Percentiles rank a stretch among this genome's conserved stretches.
These are phyloP conservation scores for Venustoraphidia nigricollis DNA, from an alignment of 2,888 invertebrate genomes.

Conservation along the genomic window DNA sequence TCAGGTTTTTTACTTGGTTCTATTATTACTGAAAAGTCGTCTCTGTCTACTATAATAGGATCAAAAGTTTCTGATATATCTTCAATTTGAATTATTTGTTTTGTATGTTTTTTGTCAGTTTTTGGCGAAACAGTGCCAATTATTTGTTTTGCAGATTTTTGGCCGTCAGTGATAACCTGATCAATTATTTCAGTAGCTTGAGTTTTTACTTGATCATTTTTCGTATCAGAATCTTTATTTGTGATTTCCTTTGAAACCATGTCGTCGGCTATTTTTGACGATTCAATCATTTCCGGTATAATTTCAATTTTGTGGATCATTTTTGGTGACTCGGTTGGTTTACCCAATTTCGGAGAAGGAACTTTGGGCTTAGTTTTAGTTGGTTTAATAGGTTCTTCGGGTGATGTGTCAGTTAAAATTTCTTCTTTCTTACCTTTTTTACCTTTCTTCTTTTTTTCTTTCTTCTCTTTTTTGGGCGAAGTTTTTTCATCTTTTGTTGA, in stretches of 20 bases:
- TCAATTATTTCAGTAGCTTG: slow-evolving; percentile 1
- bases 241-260: too few species aligned
- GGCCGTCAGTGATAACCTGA: neutral
- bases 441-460: slow-evolving; percentile 18
- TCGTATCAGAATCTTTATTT: neutral
- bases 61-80: slow-evolving; percentile 21
- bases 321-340: slow-evolving; percentile 1
- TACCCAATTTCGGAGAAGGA: too few species aligned
- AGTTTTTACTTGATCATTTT: neutral
- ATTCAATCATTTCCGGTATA: neutral
- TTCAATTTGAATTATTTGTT: slow-evolving; percentile 17
- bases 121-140: neutral
- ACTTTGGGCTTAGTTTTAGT: too few species aligned
- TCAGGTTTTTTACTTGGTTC: slow-evolving; percentile 19
- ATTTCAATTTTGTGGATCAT: neutral
- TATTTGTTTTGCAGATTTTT: neutral
- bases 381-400: too few species aligned
- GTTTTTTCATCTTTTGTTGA: slow-evolving; percentile 19
- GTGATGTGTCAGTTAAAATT: slow-evolving; percentile 4
- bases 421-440: slow-evolving; percentile 14
- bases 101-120: slow-evolving; percentile 8
- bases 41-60: slow-evolving; percentile 21
- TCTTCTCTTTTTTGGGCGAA: slow-evolving; percentile 20
- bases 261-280: neutral
- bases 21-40: slow-evolving; percentile 22